Conservation (phyloP, 2,888 invertebrate species). For the Volucella bombylans region DNA sequence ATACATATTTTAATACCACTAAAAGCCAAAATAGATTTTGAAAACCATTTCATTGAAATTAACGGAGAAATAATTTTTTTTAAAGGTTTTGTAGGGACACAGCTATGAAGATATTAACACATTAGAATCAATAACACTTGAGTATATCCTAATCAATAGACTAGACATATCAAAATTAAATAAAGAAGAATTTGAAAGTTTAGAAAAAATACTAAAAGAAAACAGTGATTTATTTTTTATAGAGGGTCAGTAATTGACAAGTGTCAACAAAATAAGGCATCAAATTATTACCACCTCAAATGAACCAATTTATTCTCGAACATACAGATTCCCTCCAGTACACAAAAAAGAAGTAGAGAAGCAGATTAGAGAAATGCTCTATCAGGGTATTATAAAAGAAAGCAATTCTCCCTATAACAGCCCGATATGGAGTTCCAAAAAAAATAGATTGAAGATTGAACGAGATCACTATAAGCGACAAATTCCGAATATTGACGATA, state of each 20-base stretch:
- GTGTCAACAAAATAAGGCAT: too few species aligned
- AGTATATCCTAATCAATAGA: neutral
- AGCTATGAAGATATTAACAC: too few species aligned
- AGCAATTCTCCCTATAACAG: constrained; percentile 51
- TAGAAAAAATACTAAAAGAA: too few species aligned
- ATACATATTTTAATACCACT: constrained; percentile 16
- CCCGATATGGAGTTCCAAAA: constrained; percentile 58
- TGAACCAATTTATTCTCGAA: neutral
- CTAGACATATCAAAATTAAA: too few species aligned
- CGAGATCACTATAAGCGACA: constrained; percentile 60
- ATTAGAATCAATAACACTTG: too few species aligned
- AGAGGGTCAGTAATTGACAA: too few species aligned
- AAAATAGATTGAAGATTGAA: constrained; percentile 14
- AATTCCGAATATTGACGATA: constrained; percentile 62
- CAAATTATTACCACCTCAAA: too few species aligned
- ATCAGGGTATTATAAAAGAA: constrained; percentile 46
- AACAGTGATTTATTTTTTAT: too few species aligned
- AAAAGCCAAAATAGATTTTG: constrained; percentile 22
- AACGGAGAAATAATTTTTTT: neutral
- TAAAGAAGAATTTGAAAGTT: too few species aligned
- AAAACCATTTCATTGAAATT: constrained; percentile 10
- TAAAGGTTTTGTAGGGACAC: too few species aligned
- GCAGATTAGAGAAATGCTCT: constrained; percentile 49
- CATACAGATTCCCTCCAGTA: too few species aligned
- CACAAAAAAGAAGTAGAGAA: neutral